These are phyloP conservation scores for Ispidina lecontei DNA, from an alignment of 2,797 vertebrate species.

Conservation along the genomic window DNA sequence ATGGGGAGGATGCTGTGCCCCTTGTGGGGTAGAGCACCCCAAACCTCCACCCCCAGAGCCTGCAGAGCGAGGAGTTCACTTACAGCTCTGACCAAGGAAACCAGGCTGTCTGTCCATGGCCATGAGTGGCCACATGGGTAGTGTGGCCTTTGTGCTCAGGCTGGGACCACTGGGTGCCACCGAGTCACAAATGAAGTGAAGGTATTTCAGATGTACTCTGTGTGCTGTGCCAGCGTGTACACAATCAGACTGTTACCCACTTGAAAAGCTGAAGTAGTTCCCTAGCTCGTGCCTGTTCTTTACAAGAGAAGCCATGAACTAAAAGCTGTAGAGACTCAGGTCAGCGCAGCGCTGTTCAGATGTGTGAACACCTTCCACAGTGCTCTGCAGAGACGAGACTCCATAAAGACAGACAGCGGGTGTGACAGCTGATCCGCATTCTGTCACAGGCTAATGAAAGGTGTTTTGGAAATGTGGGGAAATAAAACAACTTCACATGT, in stretches of 20 bases:
- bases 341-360: no score
- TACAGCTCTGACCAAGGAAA: fast-evolving
- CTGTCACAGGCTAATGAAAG: not conserved
- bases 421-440: not conserved
- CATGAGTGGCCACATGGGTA: fast-evolving
- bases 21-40: fast-evolving
- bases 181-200: not conserved
- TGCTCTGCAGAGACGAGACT: not conserved
- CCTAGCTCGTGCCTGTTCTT: not conserved
- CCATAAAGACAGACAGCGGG: not conserved
- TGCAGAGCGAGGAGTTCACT: not conserved
- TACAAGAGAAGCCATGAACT: not conserved
- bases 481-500: not conserved
- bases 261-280: not conserved
- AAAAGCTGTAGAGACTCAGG: not conserved
- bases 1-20: no score
- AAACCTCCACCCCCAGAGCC: fast-evolving
- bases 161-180: fast-evolving
- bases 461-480: not conserved
- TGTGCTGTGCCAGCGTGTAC: fast-evolving
- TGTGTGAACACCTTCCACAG: no score
- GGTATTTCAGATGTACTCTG: fast-evolving
- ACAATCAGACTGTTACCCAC: not conserved
- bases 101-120: fast-evolving
- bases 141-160: not conserved